Evolutionary conservation across 2,113 vertebrate species (phyloP).

Genomic region (Rhodinocichla rosea): DNA sequence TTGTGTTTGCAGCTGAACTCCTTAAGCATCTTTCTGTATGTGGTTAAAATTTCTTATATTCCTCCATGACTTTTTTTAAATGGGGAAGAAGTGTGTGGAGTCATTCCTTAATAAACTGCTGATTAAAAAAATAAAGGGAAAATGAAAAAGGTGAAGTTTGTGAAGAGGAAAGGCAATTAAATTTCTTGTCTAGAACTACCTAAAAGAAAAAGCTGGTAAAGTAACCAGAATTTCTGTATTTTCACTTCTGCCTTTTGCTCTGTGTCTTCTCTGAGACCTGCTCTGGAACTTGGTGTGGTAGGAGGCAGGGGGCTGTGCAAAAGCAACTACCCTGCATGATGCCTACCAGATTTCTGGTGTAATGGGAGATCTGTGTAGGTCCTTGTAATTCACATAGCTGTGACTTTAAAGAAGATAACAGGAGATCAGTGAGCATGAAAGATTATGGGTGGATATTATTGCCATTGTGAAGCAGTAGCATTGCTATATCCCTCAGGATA

Average conservation of each 20-base stretch:
- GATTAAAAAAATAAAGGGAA: background rate
- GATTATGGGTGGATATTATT: background rate
- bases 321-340: background rate
- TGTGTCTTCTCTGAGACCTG: background rate
- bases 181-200: background rate
- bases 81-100: background rate
- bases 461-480: background rate
- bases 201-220: background rate
- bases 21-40: background rate
- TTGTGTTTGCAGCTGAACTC: background rate
- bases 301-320: background rate
- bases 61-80: background rate
- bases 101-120: constrained; percentile 27
- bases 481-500: background rate
- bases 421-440: background rate
- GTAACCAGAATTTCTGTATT: background rate
- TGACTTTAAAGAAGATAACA: background rate
- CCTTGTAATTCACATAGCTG: background rate
- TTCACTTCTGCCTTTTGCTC: background rate
- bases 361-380: background rate
- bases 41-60: background rate
- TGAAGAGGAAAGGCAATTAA: background rate
- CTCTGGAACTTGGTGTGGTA: background rate
- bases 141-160: background rate
- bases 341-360: background rate